These are phyloP conservation scores for Dromius quadrimaculatus DNA, from an alignment of 2,888 invertebrate species.

Conservation along the genomic window DNA sequence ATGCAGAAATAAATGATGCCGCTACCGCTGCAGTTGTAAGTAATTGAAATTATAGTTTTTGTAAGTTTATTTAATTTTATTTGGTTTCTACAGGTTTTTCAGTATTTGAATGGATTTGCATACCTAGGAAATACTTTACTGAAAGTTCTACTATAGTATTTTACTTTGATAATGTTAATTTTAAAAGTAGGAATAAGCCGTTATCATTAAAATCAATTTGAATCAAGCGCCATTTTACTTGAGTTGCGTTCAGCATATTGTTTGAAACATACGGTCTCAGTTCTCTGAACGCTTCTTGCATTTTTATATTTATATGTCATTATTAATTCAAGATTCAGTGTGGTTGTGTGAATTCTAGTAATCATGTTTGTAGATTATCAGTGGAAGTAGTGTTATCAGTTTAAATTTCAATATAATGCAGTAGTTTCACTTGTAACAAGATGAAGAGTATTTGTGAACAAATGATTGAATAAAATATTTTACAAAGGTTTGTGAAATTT, in stretches of 20 bases:
- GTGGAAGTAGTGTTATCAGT: conserved; percentile 43
- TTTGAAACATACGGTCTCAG: background rate
- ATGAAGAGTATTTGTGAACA: conserved; percentile 18
- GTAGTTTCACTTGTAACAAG: conserved; percentile 25
- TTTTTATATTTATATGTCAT: conserved; percentile 49
- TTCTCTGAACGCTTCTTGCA: conserved; percentile 21
- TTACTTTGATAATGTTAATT: conserved; percentile 5
- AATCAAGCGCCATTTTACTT: conserved; percentile 32
- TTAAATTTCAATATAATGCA: conserved; percentile 41
- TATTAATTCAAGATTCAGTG: conserved; percentile 48
- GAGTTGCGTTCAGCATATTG: conserved; percentile 14
- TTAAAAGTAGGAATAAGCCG: background rate
- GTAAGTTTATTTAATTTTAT: background rate
- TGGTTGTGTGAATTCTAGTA: too few relatives aligned
- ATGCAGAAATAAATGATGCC: background rate
- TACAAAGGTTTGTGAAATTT: conserved; percentile 23
- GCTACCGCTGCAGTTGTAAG: conserved; percentile 15
- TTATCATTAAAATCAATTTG: conserved; percentile 5
- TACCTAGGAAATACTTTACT: conserved; percentile 16
- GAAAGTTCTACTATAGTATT: conserved; percentile 14
- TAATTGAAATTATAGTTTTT: conserved; percentile 2
- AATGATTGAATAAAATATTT: conserved; percentile 24
- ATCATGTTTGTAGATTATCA: conserved; percentile 44
- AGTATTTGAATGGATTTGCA: conserved; percentile 29
- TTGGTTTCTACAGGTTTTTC: conserved; percentile 23